Evolutionary conservation across 2,113 vertebrate genomes (phyloP).

Genomic region (Corydoras sp.): DNA sequence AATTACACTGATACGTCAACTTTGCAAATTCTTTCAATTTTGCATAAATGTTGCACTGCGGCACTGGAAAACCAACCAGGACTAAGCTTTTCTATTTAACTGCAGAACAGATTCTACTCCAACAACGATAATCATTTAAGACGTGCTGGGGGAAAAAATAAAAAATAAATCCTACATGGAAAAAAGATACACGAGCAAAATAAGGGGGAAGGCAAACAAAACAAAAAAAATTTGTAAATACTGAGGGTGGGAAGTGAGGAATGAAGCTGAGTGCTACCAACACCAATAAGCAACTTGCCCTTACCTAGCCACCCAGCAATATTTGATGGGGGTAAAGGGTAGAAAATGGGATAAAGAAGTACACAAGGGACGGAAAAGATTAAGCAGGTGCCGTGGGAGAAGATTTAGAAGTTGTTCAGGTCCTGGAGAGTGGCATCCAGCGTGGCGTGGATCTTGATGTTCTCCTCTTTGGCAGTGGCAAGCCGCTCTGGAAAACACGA

Average conservation of each 20-base stretch:
- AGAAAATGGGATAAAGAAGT: background rate
- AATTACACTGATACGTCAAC: background rate
- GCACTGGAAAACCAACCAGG: constrained; percentile 11
- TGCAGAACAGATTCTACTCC: no score
- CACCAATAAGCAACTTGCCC: constrained; percentile 27
- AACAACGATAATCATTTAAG: no score
- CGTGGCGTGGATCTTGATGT: constrained; percentile 80
- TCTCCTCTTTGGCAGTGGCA: constrained; percentile 80
- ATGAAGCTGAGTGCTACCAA: constrained; percentile 32
- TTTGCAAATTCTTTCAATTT: constrained; percentile 8
- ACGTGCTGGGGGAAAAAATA: background rate
- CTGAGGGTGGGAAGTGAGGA: constrained; percentile 17
- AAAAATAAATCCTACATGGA: background rate
- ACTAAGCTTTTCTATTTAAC: background rate
- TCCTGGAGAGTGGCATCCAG: constrained; percentile 89
- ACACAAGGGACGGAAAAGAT: constrained; percentile 2
- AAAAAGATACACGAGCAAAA: constrained; percentile 18
- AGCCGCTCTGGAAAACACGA: constrained; percentile 71
- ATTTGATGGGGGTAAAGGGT: constrained; percentile 13
- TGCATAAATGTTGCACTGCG: constrained; percentile 18
- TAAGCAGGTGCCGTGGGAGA: background rate
- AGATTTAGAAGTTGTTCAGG: constrained; percentile 80
- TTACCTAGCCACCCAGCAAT: constrained; percentile 27
- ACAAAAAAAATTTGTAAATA: background rate
- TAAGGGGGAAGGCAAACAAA: background rate